A percentile compares a stretch with the other conserved stretches of the same genome.
Evolutionary conservation across 2,113 vertebrate species (phyloP).

Genomic region (Arvicanthis niloticus): DNA sequence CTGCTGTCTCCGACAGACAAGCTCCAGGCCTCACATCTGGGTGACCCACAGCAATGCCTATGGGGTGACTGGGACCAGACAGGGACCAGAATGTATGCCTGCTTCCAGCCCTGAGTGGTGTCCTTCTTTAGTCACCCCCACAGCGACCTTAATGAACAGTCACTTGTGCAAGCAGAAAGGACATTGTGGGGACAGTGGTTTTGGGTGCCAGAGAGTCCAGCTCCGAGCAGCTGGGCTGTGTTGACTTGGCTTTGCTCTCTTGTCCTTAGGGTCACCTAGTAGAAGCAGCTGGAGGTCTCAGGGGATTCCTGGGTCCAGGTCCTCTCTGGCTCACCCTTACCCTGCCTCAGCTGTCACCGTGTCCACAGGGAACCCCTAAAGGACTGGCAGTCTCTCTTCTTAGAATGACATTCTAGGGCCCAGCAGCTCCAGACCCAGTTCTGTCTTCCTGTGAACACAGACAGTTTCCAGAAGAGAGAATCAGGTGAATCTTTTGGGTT

Average conservation of each 20-base stretch:
- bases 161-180: not conserved
- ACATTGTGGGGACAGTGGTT: not conserved
- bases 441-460: not conserved
- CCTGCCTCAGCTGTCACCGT: not conserved
- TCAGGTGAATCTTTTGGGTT: not conserved
- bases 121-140: not conserved
- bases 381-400: not conserved
- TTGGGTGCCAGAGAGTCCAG: not conserved
- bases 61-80: fast-evolving
- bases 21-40: not conserved
- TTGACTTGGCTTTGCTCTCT: not conserved
- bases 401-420: not conserved
- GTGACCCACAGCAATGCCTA: not conserved
- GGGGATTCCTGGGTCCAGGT: not conserved
- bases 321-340: not conserved
- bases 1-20: not conserved
- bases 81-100: not conserved
- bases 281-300: not conserved
- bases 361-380: not conserved
- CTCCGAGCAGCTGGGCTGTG: not conserved
- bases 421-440: not conserved
- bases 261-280: not conserved
- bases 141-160: not conserved
- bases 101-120: not conserved
- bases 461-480: not conserved